These are phyloP conservation scores for Sialia sialis DNA, from an alignment of 2,113 vertebrate genomes.

Conservation along the genomic window DNA sequence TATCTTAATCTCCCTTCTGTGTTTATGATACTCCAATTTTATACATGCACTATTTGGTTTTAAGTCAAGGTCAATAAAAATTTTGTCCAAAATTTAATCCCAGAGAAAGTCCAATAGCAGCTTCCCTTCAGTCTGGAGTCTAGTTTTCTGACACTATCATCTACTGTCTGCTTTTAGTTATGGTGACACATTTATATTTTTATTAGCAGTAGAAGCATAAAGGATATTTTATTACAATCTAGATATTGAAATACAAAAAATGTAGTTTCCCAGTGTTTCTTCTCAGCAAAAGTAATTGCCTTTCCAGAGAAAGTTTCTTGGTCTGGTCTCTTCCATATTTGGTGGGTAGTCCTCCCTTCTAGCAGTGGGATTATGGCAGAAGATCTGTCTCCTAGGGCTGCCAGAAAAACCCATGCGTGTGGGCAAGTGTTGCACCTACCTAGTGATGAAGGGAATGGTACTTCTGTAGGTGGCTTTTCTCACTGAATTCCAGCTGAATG, in stretches of 20 bases:
- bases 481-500: neutral
- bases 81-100: neutral
- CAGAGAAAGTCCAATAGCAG: neutral
- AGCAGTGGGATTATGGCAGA: neutral
- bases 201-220: neutral
- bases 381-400: neutral
- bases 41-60: neutral
- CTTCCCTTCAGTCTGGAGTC: neutral
- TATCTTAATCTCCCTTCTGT: neutral
- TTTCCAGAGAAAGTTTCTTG: neutral
- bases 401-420: neutral
- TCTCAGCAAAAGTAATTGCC: neutral
- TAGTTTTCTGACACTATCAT: neutral
- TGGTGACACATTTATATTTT: neutral
- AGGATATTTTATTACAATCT: neutral
- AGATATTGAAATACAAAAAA: neutral
- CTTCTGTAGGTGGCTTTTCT: neutral
- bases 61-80: neutral
- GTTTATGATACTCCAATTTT: neutral
- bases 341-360: neutral
- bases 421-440: neutral
- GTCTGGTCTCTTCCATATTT: fast-evolving
- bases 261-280: neutral
- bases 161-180: neutral
- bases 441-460: neutral